These are phyloP conservation scores for Accipiter cooperii DNA, from an alignment of 2,113 vertebrate genomes.

Conservation along the genomic window DNA sequence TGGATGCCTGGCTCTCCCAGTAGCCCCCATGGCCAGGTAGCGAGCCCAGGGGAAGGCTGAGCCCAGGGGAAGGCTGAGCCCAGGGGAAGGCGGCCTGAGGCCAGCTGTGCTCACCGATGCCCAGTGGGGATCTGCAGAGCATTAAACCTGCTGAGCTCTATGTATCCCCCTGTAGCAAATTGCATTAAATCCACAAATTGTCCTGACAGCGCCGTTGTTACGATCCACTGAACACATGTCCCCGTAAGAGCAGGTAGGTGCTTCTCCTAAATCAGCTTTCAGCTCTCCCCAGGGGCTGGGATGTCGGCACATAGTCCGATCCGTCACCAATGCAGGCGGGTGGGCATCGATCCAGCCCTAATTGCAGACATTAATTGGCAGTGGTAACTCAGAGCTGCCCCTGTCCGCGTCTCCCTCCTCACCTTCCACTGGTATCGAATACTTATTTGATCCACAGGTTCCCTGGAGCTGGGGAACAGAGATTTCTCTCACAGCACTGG, in stretches of 20 bases:
- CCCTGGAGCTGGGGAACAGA: rapidly evolving
- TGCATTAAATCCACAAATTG: background rate
- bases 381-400: background rate
- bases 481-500: rapidly evolving
- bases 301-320: rapidly evolving
- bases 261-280: background rate
- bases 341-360: background rate
- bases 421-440: rapidly evolving
- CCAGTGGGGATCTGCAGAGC: background rate
- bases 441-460: background rate
- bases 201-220: rapidly evolving
- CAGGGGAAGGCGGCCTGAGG: rapidly evolving
- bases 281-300: background rate
- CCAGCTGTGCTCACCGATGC: background rate
- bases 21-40: background rate
- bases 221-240: rapidly evolving
- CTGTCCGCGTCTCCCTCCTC: rapidly evolving
- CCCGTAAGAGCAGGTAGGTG: background rate
- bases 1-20: background rate
- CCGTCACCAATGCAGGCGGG: rapidly evolving
- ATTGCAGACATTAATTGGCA: rapidly evolving
- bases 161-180: background rate
- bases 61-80: too few species aligned
- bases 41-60: background rate
- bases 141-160: background rate